phyloP scores from a whole-genome alignment of 2,797 vertebrate genomes.

The Platyrinchus mystaceus region DNA sequence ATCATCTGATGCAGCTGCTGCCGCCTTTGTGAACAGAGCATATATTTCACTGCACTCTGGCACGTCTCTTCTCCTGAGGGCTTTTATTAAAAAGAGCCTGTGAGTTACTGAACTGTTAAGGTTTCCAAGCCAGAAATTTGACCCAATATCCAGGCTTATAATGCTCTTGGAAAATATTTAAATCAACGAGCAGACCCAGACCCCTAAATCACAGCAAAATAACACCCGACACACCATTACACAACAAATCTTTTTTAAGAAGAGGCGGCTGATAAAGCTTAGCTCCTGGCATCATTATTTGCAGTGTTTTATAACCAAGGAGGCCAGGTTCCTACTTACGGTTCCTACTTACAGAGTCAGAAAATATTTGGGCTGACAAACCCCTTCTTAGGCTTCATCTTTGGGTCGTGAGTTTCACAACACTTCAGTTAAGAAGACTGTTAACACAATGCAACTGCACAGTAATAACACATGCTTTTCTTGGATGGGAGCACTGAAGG shows the following conservation, averaged over 20 bases:
- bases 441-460: not conserved
- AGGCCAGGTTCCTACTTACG: not conserved
- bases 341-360: not conserved
- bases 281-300: conserved; percentile 47
- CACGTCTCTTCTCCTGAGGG: conserved; percentile 22
- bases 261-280: conserved; percentile 55
- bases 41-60: conserved; percentile 40
- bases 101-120: conserved; percentile 46
- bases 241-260: conserved; percentile 58
- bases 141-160: conserved; percentile 29
- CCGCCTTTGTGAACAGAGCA: conserved; percentile 6
- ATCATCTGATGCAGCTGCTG: conserved; percentile 7
- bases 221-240: conserved; percentile 1
- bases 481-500: not conserved
- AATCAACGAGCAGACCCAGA: not conserved
- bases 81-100: conserved; percentile 53
- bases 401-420: not conserved
- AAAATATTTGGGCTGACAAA: not conserved
- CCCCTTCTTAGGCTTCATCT: not conserved
- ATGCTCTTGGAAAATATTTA: conserved; percentile 50
- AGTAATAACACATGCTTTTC: not conserved
- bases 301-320: conserved; percentile 46
- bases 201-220: conserved; percentile 39
- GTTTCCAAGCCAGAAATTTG: conserved; percentile 24
- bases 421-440: not conserved